Evolutionary conservation across 2,888 invertebrate genomes (phyloP).

Genomic region (Baronia brevicornis): DNA sequence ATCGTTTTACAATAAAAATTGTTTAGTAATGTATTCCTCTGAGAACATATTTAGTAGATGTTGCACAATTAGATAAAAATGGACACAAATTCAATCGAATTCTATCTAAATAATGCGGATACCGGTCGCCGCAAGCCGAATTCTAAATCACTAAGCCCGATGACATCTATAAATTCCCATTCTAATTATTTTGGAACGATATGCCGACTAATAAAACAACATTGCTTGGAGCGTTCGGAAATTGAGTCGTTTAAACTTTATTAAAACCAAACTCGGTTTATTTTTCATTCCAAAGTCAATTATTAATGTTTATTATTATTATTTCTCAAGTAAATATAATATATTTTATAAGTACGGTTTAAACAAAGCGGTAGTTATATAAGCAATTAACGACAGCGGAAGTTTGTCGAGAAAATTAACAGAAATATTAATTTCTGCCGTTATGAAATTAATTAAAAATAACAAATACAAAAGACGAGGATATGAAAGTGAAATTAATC

Average conservation of each 20-base stretch:
- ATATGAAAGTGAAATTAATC: no score
- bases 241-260: slow-evolving; percentile 53
- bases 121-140: slow-evolving; percentile 23
- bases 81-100: slow-evolving; percentile 22
- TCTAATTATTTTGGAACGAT: slow-evolving; percentile 63
- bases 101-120: slow-evolving; percentile 45
- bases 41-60: slow-evolving; percentile 21
- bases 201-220: slow-evolving; percentile 62
- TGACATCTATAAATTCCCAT: slow-evolving; percentile 67
- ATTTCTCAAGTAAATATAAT: no score
- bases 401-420: no score
- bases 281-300: slow-evolving; percentile 25
- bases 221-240: slow-evolving; percentile 43
- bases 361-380: no score
- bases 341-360: no score
- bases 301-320: background rate
- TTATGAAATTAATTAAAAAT: no score
- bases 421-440: no score
- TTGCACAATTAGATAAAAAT: slow-evolving; percentile 26
- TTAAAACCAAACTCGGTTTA: slow-evolving; percentile 50
- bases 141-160: slow-evolving; percentile 51
- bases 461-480: no score
- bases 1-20: no score
- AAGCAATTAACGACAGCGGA: no score
- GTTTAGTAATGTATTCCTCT: no score